Conservation (phyloP, 2,113 vertebrate species). For the Zeus faber region DNA sequence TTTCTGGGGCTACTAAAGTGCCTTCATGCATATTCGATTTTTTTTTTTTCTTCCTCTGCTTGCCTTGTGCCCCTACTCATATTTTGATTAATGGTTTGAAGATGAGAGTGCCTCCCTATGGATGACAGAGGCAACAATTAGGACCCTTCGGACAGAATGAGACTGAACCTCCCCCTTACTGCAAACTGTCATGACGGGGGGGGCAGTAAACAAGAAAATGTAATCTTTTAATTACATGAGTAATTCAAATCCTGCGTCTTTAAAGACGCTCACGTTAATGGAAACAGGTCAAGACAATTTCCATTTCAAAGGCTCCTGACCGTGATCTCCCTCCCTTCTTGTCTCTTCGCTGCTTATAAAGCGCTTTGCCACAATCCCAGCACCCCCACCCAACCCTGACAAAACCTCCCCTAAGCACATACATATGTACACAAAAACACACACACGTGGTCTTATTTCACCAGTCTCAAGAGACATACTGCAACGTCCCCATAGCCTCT, state of each 20-base stretch:
- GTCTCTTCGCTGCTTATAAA: too few relatives aligned
- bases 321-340: too few relatives aligned
- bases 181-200: background rate
- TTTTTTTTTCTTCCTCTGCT: constrained; percentile 1
- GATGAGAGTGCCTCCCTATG: constrained; percentile 25
- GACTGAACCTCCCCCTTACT: too few relatives aligned
- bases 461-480: constrained; percentile 20
- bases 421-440: too few relatives aligned
- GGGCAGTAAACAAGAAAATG: constrained; percentile 8
- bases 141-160: too few relatives aligned
- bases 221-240: constrained; percentile 9
- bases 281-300: constrained; percentile 34
- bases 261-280: constrained; percentile 28
- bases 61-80: constrained; percentile 4
- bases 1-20: constrained; percentile 17
- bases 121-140: constrained; percentile 44
- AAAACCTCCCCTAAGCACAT: constrained; percentile 8
- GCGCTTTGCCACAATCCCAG: too few relatives aligned
- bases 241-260: constrained; percentile 38
- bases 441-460: too few relatives aligned
- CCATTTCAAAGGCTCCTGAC: constrained; percentile 43
- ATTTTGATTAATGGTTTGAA: constrained; percentile 45
- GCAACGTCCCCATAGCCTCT: constrained; percentile 24
- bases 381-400: background rate
- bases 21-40: constrained; percentile 44